Evolutionary conservation across 2,113 vertebrate species (phyloP).

Genomic region (Felis chaus): DNA sequence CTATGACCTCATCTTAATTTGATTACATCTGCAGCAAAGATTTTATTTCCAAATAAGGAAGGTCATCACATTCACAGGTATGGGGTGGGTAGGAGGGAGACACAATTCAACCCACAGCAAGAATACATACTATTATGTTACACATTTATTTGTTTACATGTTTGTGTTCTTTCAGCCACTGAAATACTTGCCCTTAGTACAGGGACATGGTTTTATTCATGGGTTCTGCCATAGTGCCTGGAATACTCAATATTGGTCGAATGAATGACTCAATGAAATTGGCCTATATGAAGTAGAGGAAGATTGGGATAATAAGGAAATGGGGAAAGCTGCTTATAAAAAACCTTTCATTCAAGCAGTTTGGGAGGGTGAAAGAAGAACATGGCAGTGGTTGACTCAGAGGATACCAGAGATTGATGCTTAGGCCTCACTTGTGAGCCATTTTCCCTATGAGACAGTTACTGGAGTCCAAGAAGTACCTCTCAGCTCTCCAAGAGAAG

Average conservation of each 20-base stretch:
- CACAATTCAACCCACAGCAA: neutral
- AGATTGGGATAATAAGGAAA: neutral
- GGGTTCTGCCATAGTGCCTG: neutral
- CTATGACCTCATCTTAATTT: neutral
- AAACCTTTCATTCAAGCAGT: neutral
- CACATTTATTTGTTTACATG: neutral
- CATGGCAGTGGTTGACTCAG: neutral
- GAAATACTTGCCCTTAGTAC: neutral
- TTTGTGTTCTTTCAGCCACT: neutral
- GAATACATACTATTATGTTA: neutral
- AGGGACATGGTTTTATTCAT: neutral
- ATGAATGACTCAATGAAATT: neutral
- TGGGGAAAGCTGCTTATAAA: neutral
- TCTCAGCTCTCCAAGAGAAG: neutral
- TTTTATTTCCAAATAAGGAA: conserved; percentile 3
- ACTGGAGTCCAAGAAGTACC: neutral
- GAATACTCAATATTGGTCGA: neutral
- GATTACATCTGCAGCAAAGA: neutral
- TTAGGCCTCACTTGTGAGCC: neutral
- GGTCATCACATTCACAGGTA: neutral
- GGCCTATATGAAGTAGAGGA: neutral
- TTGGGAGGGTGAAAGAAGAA: neutral
- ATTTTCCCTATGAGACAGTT: neutral
- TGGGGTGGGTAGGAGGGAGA: neutral
- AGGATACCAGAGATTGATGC: neutral